phyloP scores from a whole-genome alignment of 2,888 invertebrate genomes.

The Agonum fuliginosum region DNA sequence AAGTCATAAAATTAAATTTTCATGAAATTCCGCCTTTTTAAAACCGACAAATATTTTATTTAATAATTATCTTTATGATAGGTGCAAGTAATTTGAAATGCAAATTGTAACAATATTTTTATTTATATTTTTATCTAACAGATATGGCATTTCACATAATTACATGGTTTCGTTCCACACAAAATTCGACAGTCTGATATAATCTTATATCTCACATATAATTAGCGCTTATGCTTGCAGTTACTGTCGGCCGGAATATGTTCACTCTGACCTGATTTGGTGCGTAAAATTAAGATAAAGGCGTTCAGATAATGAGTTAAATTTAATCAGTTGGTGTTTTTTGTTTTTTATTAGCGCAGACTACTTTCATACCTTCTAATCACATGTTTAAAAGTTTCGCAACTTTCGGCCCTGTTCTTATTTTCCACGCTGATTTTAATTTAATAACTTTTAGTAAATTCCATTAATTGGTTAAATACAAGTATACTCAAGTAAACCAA shows the following conservation, averaged over 20 bases:
- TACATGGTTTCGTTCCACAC: constrained; percentile 27
- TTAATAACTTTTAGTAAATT: too few relatives aligned
- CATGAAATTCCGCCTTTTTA: background rate
- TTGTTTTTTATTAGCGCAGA: constrained; percentile 36
- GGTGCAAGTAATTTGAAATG: constrained; percentile 11
- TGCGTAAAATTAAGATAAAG: constrained; percentile 46
- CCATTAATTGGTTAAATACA: too few relatives aligned
- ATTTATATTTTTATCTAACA: constrained; percentile 6
- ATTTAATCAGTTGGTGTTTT: constrained; percentile 38
- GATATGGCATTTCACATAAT: constrained; percentile 39
- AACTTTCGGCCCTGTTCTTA: constrained; percentile 19
- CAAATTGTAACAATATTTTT: constrained; percentile 15
- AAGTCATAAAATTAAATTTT: constrained; percentile 23
- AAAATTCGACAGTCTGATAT: constrained; percentile 22
- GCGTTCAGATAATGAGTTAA: constrained; percentile 32
- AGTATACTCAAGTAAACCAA: too few relatives aligned
- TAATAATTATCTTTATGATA: constrained; percentile 31
- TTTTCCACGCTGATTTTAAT: constrained; percentile 42
- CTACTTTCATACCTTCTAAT: constrained; percentile 52
- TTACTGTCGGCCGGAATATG: background rate
- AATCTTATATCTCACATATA: constrained; percentile 35
- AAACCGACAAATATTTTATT: background rate
- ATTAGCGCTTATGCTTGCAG: background rate
- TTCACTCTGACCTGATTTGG: constrained; percentile 46
- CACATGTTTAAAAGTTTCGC: constrained; percentile 46